Base-by-base conservation (phyloP, 2,888 invertebrate species). In the Synanthedon myopaeformis region DNA sequence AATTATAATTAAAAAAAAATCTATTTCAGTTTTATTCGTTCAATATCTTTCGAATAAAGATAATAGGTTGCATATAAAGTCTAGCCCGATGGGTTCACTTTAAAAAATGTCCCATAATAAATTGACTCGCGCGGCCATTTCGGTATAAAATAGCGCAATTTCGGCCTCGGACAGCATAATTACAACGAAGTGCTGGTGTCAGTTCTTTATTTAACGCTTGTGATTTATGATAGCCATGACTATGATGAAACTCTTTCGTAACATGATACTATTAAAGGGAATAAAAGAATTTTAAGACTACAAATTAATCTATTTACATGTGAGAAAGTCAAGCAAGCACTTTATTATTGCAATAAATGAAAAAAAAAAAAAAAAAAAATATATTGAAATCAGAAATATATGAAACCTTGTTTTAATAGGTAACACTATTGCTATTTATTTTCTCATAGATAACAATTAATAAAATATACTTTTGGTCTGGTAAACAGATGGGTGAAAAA, bases 151-250 rank as follows among this genome's bases (percentile, higher is more conserved):
- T 8, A 49, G 49, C 17, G 14, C 12, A 49, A 49, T 49, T 49
- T 8, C 49, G 23, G 17, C 23, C 49, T 14, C 11, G 49, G 49
- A 49, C 17, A 49, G 49, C 17, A 49, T 49, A 19, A 49, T 49
- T 49, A 49, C 49, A 17, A 49, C 49, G 19, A 49, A 49, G 49
- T 49, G 49, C 17, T 23, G 12, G 49, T 17, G 49, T 49, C 49
- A 54, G 55, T 60, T 54, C 57, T 55, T 56, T 56, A 57, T 54
- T 56, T 54, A 58, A 56, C 54, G 51, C 52, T 53, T 59, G 55
- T 66, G 66, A 66, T 67, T 67, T 65, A 69, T 64, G 60, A 57
- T 56, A 55, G 61, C 58, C 54, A 52, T 42, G 56, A 53, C 53
- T 62, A 63, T 59, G 61, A 61, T 59, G 54, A 63, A 65, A 64